Evolutionary conservation across 2,888 invertebrate genomes (phyloP).

Genomic region (Cerastoderma edule): DNA sequence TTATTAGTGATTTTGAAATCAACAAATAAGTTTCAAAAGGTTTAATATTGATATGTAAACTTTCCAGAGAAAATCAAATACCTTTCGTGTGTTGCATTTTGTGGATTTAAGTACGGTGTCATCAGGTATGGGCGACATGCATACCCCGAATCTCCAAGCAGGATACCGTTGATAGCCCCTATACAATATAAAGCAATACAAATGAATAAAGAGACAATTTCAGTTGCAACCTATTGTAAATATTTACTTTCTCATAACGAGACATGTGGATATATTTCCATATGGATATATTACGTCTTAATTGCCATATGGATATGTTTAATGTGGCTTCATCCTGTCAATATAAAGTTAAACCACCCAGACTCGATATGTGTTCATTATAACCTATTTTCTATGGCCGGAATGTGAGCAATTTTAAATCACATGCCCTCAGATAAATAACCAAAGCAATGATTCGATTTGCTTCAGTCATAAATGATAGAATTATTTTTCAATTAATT

Average conservation of each 20-base stretch:
- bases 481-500: not conserved
- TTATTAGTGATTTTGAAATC: too few relatives aligned
- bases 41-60: too few relatives aligned
- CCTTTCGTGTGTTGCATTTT: not conserved
- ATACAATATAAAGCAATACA: conserved; percentile 9
- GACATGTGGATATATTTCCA: too few relatives aligned
- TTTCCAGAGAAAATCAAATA: too few relatives aligned
- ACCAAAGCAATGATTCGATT: not conserved
- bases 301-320: too few relatives aligned
- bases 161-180: not conserved
- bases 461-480: not conserved
- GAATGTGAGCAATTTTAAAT: not conserved
- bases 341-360: too few relatives aligned
- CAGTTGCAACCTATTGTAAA: too few relatives aligned
- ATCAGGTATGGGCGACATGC: not conserved
- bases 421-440: not conserved
- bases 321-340: too few relatives aligned
- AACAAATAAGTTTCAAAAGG: too few relatives aligned
- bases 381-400: not conserved
- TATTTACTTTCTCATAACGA: not conserved
- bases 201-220: not conserved
- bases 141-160: conserved; percentile 7
- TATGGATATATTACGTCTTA: too few relatives aligned
- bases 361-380: too few relatives aligned
- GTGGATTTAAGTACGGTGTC: not conserved